phyloP scores from a whole-genome alignment of 1,140 invertebrate species.

The Lethrus apterus region DNA sequence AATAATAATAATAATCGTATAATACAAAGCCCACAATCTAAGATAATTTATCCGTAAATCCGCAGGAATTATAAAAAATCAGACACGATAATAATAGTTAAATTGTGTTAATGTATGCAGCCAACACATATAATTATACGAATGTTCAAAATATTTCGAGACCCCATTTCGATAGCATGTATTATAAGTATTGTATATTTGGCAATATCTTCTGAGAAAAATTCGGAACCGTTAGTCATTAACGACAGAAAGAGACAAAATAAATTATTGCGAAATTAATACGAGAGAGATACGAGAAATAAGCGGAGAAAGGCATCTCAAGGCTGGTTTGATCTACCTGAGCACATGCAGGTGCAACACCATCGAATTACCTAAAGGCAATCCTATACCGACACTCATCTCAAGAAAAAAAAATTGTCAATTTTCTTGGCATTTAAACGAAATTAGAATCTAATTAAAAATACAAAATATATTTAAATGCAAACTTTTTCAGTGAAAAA shows the following conservation, averaged over 20 bases:
- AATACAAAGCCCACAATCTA: no score
- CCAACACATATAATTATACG: no score
- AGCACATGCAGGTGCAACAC: conserved; percentile 11
- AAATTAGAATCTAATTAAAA: no score
- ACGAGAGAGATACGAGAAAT: neutral
- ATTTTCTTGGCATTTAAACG: no score
- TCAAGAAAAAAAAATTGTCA: conserved; percentile 1
- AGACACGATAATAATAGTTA: no score
- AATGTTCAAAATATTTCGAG: no score
- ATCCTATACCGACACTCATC: conserved; percentile 4
- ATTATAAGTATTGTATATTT: no score
- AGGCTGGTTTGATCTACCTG: conserved; percentile 12
- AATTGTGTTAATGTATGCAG: no score
- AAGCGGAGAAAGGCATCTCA: conserved; percentile 10
- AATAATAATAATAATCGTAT: no score
- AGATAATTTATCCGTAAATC: no score
- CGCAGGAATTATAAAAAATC: no score
- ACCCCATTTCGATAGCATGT: conserved; percentile 12
- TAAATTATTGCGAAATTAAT: conserved; percentile 10
- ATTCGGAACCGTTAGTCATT: conserved; percentile 13
- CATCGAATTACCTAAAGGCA: conserved; percentile 9
- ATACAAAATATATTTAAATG: conserved; percentile 8
- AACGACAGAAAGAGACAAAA: conserved; percentile 11
- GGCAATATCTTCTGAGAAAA: conserved; percentile 14
- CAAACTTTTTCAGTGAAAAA: neutral